Evolutionary conservation across 2,888 invertebrate genomes (phyloP).

Genomic region (Volucella bombylans): DNA sequence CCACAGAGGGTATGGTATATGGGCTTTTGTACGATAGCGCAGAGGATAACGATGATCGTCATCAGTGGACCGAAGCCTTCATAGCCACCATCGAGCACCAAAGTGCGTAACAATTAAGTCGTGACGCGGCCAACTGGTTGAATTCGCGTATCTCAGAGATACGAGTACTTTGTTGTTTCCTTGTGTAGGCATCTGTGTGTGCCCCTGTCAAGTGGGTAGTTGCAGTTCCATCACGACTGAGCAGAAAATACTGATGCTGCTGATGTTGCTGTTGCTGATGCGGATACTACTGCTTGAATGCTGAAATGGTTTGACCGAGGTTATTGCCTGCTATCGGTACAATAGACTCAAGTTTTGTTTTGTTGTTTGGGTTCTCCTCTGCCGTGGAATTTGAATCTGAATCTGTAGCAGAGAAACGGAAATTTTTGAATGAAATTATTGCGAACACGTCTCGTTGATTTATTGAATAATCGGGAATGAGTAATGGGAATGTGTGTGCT

Average conservation of each 20-base stretch:
- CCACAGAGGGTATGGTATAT: slow-evolving; percentile 26
- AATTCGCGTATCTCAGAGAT: slow-evolving; percentile 63
- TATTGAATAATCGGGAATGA: slow-evolving; percentile 73
- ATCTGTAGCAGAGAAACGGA: slow-evolving; percentile 54
- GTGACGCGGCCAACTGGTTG: slow-evolving; percentile 68
- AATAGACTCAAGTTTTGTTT: slow-evolving; percentile 53
- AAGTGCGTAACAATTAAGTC: slow-evolving; percentile 74
- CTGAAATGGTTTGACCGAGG: slow-evolving; percentile 55
- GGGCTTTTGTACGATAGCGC: slow-evolving; percentile 35
- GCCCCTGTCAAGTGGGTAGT: slow-evolving; percentile 69
- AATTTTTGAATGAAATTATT: slow-evolving; percentile 74
- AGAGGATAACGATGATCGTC: slow-evolving; percentile 50
- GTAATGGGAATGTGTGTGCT: slow-evolving; percentile 64
- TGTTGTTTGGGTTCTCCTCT: slow-evolving; percentile 18
- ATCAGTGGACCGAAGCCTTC: slow-evolving; percentile 25
- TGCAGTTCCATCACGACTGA: slow-evolving; percentile 70
- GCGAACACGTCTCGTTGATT: slow-evolving; percentile 73
- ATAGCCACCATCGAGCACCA: slow-evolving; percentile 26
- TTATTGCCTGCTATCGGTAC: slow-evolving; percentile 57
- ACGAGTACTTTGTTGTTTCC: slow-evolving; percentile 29
- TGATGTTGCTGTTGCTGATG: slow-evolving; percentile 24
- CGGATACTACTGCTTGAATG: not conserved
- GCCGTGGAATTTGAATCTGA: slow-evolving; percentile 46
- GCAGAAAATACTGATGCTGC: slow-evolving; percentile 42
- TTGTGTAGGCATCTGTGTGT: slow-evolving; percentile 41